Percentiles rank a stretch among this genome's conserved stretches.
Conservation (phyloP, 2,113 vertebrate genomes). For the Herpetotheres cachinnans region DNA sequence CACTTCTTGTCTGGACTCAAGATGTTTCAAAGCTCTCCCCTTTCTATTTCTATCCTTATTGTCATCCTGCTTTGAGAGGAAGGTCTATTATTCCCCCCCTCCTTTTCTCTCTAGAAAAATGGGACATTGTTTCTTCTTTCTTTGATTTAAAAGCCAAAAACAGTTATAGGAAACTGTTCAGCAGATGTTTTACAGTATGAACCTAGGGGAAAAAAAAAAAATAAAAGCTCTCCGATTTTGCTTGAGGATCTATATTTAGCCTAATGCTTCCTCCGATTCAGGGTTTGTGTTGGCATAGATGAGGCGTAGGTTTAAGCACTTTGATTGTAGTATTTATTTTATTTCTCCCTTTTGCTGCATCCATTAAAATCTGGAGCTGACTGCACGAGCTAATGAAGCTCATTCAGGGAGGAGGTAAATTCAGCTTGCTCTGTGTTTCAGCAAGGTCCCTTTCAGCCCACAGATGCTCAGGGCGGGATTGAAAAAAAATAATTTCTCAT, state of each 20-base stretch:
- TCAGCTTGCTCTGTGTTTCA: not conserved
- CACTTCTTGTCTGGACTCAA: slow-evolving; percentile 40
- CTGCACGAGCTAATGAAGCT: not conserved
- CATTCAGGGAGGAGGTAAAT: not conserved
- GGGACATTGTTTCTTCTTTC: slow-evolving; percentile 80
- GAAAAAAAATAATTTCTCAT: not conserved
- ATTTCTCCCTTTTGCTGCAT: slow-evolving; percentile 34
- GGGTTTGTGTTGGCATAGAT: slow-evolving; percentile 67
- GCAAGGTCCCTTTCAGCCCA: not conserved
- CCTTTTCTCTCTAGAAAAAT: slow-evolving; percentile 72
- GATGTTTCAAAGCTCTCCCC: slow-evolving; percentile 68
- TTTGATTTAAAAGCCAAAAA: slow-evolving; percentile 86
- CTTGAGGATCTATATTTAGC: slow-evolving; percentile 78
- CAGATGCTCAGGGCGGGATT: not conserved
- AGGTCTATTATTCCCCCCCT: slow-evolving; percentile 69
- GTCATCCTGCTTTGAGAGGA: slow-evolving; percentile 74
- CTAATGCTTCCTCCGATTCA: slow-evolving; percentile 78
- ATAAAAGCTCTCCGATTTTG: slow-evolving; percentile 59
- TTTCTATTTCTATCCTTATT: slow-evolving; percentile 77
- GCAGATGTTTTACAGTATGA: slow-evolving; percentile 81
- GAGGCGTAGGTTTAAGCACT: slow-evolving; percentile 50
- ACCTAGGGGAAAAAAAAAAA: slow-evolving; percentile 63
- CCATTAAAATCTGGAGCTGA: not conserved
- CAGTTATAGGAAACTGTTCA: slow-evolving; percentile 85
- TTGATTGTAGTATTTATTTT: slow-evolving; percentile 51